Evolutionary conservation across 2,888 invertebrate species (phyloP).

Genomic region (Megaustenia siamemsis): DNA sequence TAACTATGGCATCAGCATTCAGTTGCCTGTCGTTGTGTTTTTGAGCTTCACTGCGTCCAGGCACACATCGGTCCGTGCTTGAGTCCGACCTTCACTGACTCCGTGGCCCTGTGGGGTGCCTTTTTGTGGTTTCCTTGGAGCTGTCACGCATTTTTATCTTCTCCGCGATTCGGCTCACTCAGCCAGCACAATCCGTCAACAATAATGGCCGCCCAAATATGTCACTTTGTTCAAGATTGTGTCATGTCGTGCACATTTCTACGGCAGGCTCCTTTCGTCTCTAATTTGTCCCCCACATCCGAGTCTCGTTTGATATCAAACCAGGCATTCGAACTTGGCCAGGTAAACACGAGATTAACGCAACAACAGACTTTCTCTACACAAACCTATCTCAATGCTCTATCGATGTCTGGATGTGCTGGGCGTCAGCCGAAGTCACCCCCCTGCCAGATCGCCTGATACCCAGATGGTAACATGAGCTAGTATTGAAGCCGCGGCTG

Average conservation of each 20-base stretch:
- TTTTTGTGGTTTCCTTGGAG: background rate
- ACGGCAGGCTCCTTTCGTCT: too few species aligned
- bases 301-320: too few species aligned
- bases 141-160: conserved; percentile 13
- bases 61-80: conserved; percentile 1
- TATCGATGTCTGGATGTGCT: background rate
- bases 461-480: background rate
- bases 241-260: background rate
- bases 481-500: background rate
- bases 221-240: background rate
- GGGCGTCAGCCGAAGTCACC: background rate
- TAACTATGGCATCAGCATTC: conserved; percentile 37
- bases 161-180: background rate
- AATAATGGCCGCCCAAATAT: background rate
- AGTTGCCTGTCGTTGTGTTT: background rate
- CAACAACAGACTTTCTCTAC: background rate
- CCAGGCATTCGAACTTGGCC: too few species aligned
- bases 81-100: background rate
- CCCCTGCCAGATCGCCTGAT: background rate
- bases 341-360: too few species aligned
- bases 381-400: background rate
- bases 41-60: background rate
- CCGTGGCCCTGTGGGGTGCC: conserved; percentile 1
- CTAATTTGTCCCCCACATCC: too few species aligned
- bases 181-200: too few species aligned